These are phyloP conservation scores for Cebidichthys violaceus DNA, from an alignment of 2,113 vertebrate genomes.

Conservation along the genomic window DNA sequence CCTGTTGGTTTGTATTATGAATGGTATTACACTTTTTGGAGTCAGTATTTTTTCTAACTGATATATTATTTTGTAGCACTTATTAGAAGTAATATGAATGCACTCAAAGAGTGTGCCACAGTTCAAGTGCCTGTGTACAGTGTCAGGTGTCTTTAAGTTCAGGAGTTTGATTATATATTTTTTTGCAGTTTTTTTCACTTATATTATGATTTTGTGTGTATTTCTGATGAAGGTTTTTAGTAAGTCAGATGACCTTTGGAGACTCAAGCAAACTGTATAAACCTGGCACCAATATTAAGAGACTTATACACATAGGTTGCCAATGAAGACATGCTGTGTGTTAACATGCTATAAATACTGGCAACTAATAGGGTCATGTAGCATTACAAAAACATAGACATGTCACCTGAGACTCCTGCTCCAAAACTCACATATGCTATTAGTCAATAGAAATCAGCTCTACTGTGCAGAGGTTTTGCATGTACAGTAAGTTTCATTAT, in stretches of 20 bases:
- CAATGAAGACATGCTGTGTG: slow-evolving; percentile 56
- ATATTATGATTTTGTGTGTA: slow-evolving; percentile 43
- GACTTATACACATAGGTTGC: slow-evolving; percentile 51
- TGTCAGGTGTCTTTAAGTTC: slow-evolving; percentile 74
- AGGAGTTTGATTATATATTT: slow-evolving; percentile 35
- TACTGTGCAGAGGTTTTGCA: slow-evolving; percentile 67
- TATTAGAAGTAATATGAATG: slow-evolving; percentile 79
- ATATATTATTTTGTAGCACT: slow-evolving; percentile 83
- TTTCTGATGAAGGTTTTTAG: slow-evolving; percentile 64
- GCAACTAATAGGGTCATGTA: slow-evolving; percentile 57
- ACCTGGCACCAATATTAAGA: slow-evolving; percentile 46
- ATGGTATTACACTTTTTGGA: slow-evolving; percentile 73
- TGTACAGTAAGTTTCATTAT: slow-evolving; percentile 61
- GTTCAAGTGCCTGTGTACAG: slow-evolving; percentile 86
- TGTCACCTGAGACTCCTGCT: slow-evolving; percentile 49
- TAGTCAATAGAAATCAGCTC: slow-evolving; percentile 45
- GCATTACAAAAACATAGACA: slow-evolving; percentile 58
- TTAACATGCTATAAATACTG: slow-evolving; percentile 60
- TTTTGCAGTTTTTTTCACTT: slow-evolving; percentile 47
- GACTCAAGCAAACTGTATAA: slow-evolving; percentile 70
- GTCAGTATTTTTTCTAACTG: slow-evolving; percentile 78
- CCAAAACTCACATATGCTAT: slow-evolving; percentile 50
- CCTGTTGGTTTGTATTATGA: slow-evolving; percentile 59
- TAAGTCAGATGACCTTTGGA: slow-evolving; percentile 41
- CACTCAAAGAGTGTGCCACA: slow-evolving; percentile 80